Percentiles rank a stretch among this genome's conserved stretches.
phyloP scores from a whole-genome alignment of 2,888 invertebrate species.

The Ryuthela nishihirai region DNA sequence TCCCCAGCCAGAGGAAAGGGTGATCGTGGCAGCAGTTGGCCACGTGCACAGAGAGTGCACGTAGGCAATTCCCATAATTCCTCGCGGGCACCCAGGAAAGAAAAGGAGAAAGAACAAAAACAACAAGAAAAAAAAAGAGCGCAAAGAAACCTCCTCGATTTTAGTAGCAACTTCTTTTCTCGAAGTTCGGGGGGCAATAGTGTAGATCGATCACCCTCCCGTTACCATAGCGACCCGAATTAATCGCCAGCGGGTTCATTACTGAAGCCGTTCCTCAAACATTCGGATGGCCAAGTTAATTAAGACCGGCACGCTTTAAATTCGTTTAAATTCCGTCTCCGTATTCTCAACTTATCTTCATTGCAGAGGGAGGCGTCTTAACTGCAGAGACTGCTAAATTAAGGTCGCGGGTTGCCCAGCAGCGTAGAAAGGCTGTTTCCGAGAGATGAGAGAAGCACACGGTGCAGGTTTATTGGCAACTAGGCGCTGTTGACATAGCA shows the following conservation, averaged over 20 bases:
- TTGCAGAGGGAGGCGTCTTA: too few relatives aligned
- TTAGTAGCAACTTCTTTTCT: too few relatives aligned
- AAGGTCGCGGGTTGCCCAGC: constrained; percentile 19
- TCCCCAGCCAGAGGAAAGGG: constrained; percentile 35
- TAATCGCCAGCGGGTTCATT: constrained; percentile 36
- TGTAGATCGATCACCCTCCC: too few relatives aligned
- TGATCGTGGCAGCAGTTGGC: constrained; percentile 29
- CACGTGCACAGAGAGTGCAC: constrained; percentile 33
- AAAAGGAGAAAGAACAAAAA: constrained; percentile 12
- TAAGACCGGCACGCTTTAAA: constrained; percentile 37
- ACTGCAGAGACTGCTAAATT: constrained; percentile 36
- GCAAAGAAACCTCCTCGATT: too few relatives aligned
- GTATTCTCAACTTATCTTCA: too few relatives aligned
- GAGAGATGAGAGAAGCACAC: constrained; percentile 26
- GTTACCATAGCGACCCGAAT: constrained; percentile 34
- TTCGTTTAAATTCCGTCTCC: constrained; percentile 31
- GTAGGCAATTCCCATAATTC: constrained; percentile 36
- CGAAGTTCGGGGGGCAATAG: too few relatives aligned
- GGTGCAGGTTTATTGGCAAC: constrained; percentile 33
- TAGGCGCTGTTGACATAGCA: constrained; percentile 36
- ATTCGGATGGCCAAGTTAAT: constrained; percentile 34
- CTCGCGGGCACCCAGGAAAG: constrained; percentile 8
- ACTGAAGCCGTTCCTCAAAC: constrained; percentile 38
- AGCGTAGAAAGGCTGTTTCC: too few relatives aligned
- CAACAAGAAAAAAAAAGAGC: constrained; percentile 15